Percentiles rank a stretch among this genome's conserved stretches.
These are phyloP conservation scores for Petaurus breviceps DNA, from an alignment of 2,113 vertebrate species.

Conservation along the genomic window DNA sequence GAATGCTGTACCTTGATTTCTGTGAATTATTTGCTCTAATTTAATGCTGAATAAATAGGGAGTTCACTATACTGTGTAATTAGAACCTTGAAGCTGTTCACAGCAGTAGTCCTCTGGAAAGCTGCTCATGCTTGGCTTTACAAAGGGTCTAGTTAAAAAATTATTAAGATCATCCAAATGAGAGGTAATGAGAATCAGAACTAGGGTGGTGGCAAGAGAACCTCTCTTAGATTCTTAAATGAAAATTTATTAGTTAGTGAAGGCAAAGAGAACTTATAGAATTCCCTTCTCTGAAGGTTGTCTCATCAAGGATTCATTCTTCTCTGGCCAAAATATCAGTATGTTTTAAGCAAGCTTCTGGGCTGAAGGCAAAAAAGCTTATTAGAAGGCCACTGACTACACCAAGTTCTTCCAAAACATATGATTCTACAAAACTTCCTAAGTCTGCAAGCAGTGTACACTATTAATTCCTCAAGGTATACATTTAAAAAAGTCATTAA, in stretches of 20 bases:
- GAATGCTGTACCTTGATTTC: too few species aligned
- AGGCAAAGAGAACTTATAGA: background rate
- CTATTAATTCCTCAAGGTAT: background rate
- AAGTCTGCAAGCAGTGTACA: background rate
- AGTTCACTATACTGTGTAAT: too few species aligned
- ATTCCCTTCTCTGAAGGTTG: background rate
- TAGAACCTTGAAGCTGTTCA: too few species aligned
- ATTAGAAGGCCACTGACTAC: background rate
- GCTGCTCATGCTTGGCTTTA: too few species aligned
- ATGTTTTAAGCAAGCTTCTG: background rate
- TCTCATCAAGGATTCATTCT: background rate
- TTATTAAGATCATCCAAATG: background rate
- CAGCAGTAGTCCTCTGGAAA: too few species aligned
- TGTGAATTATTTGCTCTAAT: too few species aligned
- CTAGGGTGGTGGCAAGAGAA: background rate
- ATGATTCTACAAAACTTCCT: background rate
- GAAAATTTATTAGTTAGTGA: background rate
- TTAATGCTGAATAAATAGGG: too few species aligned
- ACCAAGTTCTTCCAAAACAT: background rate
- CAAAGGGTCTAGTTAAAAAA: background rate
- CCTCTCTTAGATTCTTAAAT: background rate
- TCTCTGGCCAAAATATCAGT: background rate
- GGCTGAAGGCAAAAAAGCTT: background rate
- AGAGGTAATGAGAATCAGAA: background rate
- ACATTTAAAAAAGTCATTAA: constrained; percentile 20